Evolutionary conservation across 2,888 invertebrate species (phyloP), one percentile per base, ranked within the genome.

Genomic region (Homarus gammarus): DNA sequence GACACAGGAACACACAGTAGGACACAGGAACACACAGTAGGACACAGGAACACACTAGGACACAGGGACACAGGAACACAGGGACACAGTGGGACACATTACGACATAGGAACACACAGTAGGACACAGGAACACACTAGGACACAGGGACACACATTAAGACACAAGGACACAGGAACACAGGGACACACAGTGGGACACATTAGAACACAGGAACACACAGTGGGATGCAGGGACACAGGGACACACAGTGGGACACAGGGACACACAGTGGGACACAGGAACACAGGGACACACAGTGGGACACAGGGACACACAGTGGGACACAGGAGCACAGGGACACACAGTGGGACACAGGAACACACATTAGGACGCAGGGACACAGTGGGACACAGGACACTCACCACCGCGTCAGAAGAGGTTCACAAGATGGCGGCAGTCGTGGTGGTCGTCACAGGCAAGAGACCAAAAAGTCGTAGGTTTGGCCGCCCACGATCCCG

Each of bases 381-480:
- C 56, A 56, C 15, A 5, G 15, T 56, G 40, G 40, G 38, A 40
- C n/a, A 33, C 77, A 36, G 31, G 78, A 40, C 64, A 79, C 79
- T 79, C 61, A 79, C 79, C 36, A 64, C 40, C n/a, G n/a, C 38
- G 38, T 36, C 12, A 6, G 15, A 22, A 56, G 78, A 51, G 78
- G 31, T 56, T 51, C 78, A 56, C 78, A 79, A 79, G 79, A 79
- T 79, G 79, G 79, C 79, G 61, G 79, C 64, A 36, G 38, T 38
- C 33, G 61, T 49, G 31, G 77, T 51, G 49, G 77, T n/a, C 38
- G 79, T 27, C 64, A 27, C 15, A 56, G 56, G n/a, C 33, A 15
- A 56, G 61, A 33, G 79, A 38, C 36, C 61, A 64, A 38, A 40
- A 64, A 5, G 79, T 64, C 79, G 79, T n/a, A 31, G 79, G n/a